Evolutionary conservation across 2,113 vertebrate genomes (phyloP), one percentile per base, ranked within the genome.

Genomic region (Gasterosteus nipponicus): DNA sequence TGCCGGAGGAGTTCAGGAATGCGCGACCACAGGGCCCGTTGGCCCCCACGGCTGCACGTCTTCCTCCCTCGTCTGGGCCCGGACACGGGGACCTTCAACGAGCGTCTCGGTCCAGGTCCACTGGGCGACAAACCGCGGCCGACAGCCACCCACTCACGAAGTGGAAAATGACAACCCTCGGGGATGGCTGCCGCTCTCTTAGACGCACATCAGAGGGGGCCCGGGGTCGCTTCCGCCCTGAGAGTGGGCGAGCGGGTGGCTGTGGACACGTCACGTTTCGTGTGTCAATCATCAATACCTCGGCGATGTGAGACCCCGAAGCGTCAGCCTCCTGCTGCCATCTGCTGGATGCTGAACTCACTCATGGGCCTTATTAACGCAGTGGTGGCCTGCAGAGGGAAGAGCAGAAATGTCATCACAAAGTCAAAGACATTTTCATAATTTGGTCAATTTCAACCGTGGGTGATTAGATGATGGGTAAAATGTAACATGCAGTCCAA

Each of bases 1-100:
- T 51, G n/a, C 83, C 86, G 92, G 92, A 91, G 92, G 93, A 93
- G 89, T 88, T 77, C 31, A 89, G 90, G 93, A 95, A 95, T 94
- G 92, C 74, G 81, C 71, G 90, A 94, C 90, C 93, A 86, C 93
- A 93, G 75, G 77, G 88, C 90, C 66, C 73, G 90, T 90, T 86
- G 82, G 91, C 82, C 89, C 89, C 84, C 77, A 64, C 19, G 60
- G 57, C 86, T 86, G 80, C 82, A 74, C 16, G 86, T 90, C 87
- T 85, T 87, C 87, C 84, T 87, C 75, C 87, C 90, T 72, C 77
- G 86, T 89, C 89, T 91, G 86, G 87, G 70, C 78, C 81, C 81
- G 35, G 81, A 83, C 81, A 90, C 84, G 88, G 19, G 87, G 91
- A 79, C 82, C 89, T 79, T 91, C 84, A 75, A 82, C 65, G 72